A percentile compares a stretch with the other conserved stretches of the same genome.
These are phyloP conservation scores for Thysanoteuthis rhombus DNA, from an alignment of 2,888 invertebrate genomes.

Conservation along the genomic window DNA sequence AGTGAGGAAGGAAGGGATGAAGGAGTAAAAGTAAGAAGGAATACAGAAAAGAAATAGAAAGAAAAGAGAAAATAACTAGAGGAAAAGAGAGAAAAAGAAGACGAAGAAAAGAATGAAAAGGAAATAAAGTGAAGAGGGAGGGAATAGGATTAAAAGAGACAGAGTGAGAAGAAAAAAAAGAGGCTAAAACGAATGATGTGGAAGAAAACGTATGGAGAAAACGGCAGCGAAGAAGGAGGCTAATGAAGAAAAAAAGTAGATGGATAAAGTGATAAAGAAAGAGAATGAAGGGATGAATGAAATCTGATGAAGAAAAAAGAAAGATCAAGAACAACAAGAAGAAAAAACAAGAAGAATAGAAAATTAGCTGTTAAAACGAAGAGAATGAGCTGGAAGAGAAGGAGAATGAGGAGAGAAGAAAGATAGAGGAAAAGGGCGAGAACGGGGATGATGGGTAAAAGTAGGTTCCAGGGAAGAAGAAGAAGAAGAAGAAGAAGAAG, in stretches of 20 bases:
- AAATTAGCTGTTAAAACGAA: neutral
- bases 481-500: too few species aligned
- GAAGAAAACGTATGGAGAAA: neutral
- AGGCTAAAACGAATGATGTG: too few species aligned
- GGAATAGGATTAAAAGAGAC: neutral
- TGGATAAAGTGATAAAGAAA: too few species aligned
- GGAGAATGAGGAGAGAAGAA: neutral
- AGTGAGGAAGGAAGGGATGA: neutral
- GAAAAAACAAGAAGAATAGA: neutral
- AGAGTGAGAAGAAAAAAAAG: neutral
- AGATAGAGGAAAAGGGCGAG: neutral
- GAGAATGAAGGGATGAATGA: neutral
- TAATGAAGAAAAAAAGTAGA: too few species aligned
- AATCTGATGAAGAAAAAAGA: neutral
- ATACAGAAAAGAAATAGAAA: neutral
- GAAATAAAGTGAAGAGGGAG: neutral
- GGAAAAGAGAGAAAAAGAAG: neutral
- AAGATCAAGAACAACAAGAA: neutral
- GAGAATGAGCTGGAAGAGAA: too few species aligned
- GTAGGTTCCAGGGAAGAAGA: too few species aligned
- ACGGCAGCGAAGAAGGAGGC: too few species aligned
- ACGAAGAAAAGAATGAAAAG: neutral
- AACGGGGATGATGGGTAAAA: too few species aligned
- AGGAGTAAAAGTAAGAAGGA: neutral
- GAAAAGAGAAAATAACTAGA: neutral